Evolutionary conservation across 2,888 invertebrate species (phyloP), one percentile per base, ranked within the genome.

Genomic region (Chironomus riparius): DNA sequence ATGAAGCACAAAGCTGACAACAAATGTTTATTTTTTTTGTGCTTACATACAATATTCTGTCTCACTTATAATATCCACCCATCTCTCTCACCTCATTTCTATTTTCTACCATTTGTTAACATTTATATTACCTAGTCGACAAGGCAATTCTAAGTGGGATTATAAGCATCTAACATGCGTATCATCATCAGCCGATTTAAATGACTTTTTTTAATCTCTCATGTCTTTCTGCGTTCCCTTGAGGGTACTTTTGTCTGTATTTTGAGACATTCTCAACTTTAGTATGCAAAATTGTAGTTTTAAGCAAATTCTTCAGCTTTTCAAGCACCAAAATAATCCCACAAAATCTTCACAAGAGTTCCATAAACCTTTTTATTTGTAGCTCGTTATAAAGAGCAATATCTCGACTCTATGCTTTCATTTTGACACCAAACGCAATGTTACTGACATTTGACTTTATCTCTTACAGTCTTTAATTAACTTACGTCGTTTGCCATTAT

Each of bases 71-170:
- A 10, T 10, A 38, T 38, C 38, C 38, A 38, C 10, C 38, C 10
- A 38, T 38, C 38, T 38, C 38, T 38, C 2, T 38, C 38, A 38
- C 10, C 38, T 38, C 38, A 38, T 38, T 56, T 15, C 56, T n/a
- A 18, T n/a, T 56, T n/a, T 65, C 65, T 18, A 13, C 18, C 24
- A 65, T 65, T 65, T 65, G 65, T 65, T 65, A 65, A 65, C 65
- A 65, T 65, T 65, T 65, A 65, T 65, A 65, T 65, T 21, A 65
- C 22, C 65, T 65, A 18, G 65, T 65, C 68, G 72, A 72, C 61
- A 72, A 50, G 50, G 28, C 61, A 38, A 50, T 72, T 72, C 72
- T 72, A 72, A 72, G 72, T 72, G 50, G 72, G 72, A 72, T 72
- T 62, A 72, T 13, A 24, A 65, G n/a, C 28, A 68, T 65, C 65